phyloP scores from a whole-genome alignment of 92 coral and sea anemone species.

The Muricea muricata region DNA sequence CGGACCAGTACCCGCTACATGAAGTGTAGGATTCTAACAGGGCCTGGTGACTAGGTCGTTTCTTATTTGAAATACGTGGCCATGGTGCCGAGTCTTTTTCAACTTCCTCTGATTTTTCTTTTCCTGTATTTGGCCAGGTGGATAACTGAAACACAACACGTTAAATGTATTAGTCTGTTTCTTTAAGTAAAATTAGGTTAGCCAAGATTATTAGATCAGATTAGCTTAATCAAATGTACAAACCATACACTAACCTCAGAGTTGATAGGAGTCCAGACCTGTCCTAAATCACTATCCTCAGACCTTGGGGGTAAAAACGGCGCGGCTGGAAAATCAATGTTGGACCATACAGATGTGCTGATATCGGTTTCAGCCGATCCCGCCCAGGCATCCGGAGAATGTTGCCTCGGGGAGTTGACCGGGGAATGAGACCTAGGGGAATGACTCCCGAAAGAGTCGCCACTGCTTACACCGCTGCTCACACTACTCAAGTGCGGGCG shows the following conservation, averaged over 20 bases:
- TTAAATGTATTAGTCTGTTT: no score
- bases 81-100: constrained; percentile 3
- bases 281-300: constrained; percentile 12
- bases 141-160: not conserved
- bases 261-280: constrained; percentile 33
- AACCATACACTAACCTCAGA: not conserved
- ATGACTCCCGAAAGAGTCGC: constrained; percentile 43
- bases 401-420: constrained; percentile 59
- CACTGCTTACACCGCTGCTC: constrained; percentile 97
- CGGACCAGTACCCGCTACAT: constrained; percentile 44
- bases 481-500: constrained; percentile 59
- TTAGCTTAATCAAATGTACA: no score
- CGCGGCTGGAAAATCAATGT: not conserved
- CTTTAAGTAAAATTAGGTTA: no score
- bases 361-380: constrained; percentile 10
- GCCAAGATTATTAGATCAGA: no score
- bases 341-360: constrained; percentile 21
- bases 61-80: not conserved
- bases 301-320: constrained; percentile 27
- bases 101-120: not conserved
- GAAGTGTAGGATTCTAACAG: constrained; percentile 22
- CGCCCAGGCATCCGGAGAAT: constrained; percentile 32
- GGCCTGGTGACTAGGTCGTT: constrained; percentile 9
- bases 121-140: not conserved
- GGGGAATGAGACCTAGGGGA: constrained; percentile 99